Base-by-base conservation (phyloP, 2,797 vertebrate genomes). In the Myioborus melanocephalus region DNA sequence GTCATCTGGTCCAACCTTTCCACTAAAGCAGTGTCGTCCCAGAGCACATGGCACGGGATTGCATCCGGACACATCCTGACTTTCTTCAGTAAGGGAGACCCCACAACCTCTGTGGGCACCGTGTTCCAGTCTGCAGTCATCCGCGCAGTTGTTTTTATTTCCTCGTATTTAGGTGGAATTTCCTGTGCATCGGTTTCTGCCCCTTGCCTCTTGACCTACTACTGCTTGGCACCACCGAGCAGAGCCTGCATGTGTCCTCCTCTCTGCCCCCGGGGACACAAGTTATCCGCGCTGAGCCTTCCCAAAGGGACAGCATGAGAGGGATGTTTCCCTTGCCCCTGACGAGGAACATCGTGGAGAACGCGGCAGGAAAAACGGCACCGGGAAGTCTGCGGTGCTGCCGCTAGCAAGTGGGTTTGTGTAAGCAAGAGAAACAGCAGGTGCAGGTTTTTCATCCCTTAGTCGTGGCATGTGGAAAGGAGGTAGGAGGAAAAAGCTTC, bases 391-490 rank as follows among this genome's bases (percentile, higher is more conserved):
- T 1, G 28, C 8, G 1, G 23, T 5, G 20, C 11, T 15, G 20
- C 4, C 57, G 2, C 19, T 6, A 14, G 14, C 9, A 3, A 6
- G 1, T 1, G 6, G 3, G 21, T 24, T 16, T 5, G 49, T 5
- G 7, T 5, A 8, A 34, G 34, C 18, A 7, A 9, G 1, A 3
- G 12, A 19, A 21, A 10, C 1, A 43, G 7, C 9, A 10, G 2
- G 15, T 5, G 17, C 17, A 4, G 22, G 14, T 8, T 30, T 21
- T 3, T 11, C 14, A 2, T 7, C 2, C 0, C 37, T 41, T 26
- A 0, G 0, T 28, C 11, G 0, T 10, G 37, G 18, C 23, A 12
- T 14, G 6, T 0, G 2, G 27, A 59, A 30, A 83, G 14, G 9
- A 26, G 46, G 22, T 2, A 9, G 5, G 20, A 14, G 2, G 4